phyloP scores from a whole-genome alignment of 2,113 vertebrate genomes.

The Menura novaehollandiae region DNA sequence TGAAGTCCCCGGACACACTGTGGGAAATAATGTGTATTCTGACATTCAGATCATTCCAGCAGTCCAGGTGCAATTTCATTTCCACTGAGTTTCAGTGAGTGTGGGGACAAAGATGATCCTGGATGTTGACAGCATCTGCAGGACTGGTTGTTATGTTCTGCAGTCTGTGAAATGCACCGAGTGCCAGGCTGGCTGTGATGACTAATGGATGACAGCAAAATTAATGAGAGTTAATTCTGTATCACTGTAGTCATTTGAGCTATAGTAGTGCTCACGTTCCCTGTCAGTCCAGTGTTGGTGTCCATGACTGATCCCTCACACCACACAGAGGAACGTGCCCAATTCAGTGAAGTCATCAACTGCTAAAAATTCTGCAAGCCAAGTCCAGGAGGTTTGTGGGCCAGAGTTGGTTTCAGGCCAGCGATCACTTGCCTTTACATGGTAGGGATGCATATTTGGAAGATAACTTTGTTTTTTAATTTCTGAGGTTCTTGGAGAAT shows the following conservation, averaged over 20 bases:
- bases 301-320: background rate
- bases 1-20: background rate
- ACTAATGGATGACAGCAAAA: background rate
- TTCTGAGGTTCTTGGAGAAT: constrained; percentile 91
- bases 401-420: background rate
- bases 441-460: background rate
- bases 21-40: background rate
- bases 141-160: background rate
- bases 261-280: background rate
- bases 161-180: background rate
- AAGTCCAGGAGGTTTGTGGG: background rate
- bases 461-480: background rate
- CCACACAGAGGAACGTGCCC: background rate
- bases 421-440: background rate
- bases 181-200: background rate
- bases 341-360: background rate
- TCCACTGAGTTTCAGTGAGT: background rate
- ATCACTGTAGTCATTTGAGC: accelerated
- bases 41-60: background rate
- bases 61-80: background rate
- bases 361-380: background rate
- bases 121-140: background rate
- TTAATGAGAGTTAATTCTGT: background rate
- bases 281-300: background rate
- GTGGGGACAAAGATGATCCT: background rate